Percentiles rank a stretch among this genome's conserved stretches.
Conservation (phyloP, 92 coral and sea anemone species). For the Epizoanthus ramosus region DNA sequence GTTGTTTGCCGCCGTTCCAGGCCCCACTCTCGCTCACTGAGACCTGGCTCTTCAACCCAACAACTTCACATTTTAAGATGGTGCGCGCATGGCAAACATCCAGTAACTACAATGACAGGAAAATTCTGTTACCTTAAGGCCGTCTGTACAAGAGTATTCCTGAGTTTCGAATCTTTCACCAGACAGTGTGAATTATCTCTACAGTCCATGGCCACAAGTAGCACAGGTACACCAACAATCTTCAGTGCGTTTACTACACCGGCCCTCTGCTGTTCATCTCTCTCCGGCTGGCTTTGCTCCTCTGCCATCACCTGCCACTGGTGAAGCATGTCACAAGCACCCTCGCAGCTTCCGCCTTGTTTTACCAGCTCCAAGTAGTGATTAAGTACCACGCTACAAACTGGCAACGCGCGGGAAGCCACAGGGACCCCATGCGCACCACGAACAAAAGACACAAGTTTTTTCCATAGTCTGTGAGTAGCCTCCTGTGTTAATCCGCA, state of each 20-base stretch:
- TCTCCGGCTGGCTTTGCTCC: constrained; percentile 48
- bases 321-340: constrained; percentile 33
- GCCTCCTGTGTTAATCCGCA: constrained; percentile 11
- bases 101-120: background rate
- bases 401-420: constrained; percentile 61
- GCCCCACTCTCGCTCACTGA: no score
- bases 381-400: constrained; percentile 51
- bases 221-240: constrained; percentile 44
- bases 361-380: background rate
- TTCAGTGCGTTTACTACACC: constrained; percentile 61
- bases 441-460: constrained; percentile 36
- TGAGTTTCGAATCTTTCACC: background rate
- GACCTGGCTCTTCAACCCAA: no score
- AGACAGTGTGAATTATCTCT: background rate
- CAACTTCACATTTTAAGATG: no score
- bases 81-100: no score
- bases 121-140: constrained; percentile 43
- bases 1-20: no score
- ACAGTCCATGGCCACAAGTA: constrained; percentile 27
- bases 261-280: constrained; percentile 61
- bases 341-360: constrained; percentile 16
- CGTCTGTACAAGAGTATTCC: constrained; percentile 22
- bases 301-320: constrained; percentile 53
- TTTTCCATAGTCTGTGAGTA: constrained; percentile 43
- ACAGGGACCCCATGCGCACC: constrained; percentile 60